Evolutionary conservation across 2,797 vertebrate species (phyloP).

Genomic region (Hylomyscus alleni): DNA sequence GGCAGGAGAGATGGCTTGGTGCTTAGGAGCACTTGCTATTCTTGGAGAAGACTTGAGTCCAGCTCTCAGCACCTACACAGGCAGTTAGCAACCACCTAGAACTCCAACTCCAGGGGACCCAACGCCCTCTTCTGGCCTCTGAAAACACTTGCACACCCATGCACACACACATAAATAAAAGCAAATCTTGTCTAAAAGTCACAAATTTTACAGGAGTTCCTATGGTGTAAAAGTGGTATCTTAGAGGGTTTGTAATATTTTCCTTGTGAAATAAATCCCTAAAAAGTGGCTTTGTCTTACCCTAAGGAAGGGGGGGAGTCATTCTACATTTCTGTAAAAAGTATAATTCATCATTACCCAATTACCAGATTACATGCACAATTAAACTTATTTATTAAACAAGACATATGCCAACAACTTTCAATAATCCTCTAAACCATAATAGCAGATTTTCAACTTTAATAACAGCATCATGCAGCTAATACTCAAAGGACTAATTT

Average conservation of each 20-base stretch:
- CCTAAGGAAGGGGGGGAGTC: conserved; percentile 65
- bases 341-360: conserved; percentile 89
- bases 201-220: conserved; percentile 39
- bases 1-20: neutral
- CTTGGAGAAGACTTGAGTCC: neutral
- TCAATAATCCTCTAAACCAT: conserved; percentile 87
- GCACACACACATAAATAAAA: neutral
- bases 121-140: neutral
- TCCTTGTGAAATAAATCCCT: conserved; percentile 72
- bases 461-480: conserved; percentile 85
- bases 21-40: neutral
- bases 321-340: conserved; percentile 84
- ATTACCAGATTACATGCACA: conserved; percentile 91
- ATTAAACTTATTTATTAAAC: conserved; percentile 91
- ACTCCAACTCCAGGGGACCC: neutral
- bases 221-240: neutral
- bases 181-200: neutral
- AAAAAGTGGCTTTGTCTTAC: conserved; percentile 81
- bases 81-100: neutral
- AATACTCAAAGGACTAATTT: conserved; percentile 87
- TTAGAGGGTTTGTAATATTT: conserved; percentile 69
- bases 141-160: neutral
- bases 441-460: conserved; percentile 88
- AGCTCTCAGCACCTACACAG: conserved; percentile 12
- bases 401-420: conserved; percentile 88